Evolutionary conservation across 2,113 vertebrate genomes (phyloP), one percentile per base, ranked within the genome.

Genomic region (Cnemophilus loriae): DNA sequence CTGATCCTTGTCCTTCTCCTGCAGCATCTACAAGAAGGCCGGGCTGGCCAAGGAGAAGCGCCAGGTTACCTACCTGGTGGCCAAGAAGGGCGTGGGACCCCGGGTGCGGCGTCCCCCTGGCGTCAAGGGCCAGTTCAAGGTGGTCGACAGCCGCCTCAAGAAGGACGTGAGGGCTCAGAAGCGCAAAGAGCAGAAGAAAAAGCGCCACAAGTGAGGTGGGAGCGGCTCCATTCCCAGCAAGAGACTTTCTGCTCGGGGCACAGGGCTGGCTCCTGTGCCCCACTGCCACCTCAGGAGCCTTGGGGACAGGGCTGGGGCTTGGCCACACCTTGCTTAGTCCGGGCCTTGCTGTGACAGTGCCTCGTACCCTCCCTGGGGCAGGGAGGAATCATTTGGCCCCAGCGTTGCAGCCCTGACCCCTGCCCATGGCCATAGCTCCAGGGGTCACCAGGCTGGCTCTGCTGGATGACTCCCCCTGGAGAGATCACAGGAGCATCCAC

Each of bases 21-120:
- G 2, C 88, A 99, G 99, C 92, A 99, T 99, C 96, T 99, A 99
- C 97, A 99, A 99, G 98, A 99, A 99, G 97, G 99, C 99, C 0
- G 99, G 99, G 6, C 71, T 99, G 57, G 99, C 98, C 30, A 99
- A 99, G 96, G 99, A 99, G 97, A 99, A 99, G 90, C 97, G 98
- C 64, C 98, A 99, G 39, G 98, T 99, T 53, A 99, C 99, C 13
- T 99, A 99, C 5, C 74, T 99, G 30, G 98, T 99, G 93, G 97
- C 98, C 81, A 99, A 99, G 98, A 99, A 98, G 81, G 99, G 99
- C 0, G 97, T 98, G 1, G 99, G 99, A 4, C 98, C 87, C 49
- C 99, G 99, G 18, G 98, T 99, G 52, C 98, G 98, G 14, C 98
- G 99, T 18, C 99, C 99, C 8, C 96, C 98, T 0, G 99, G 99